Conservation (phyloP, 2,888 invertebrate species). For the Lochmaea crataegi region DNA sequence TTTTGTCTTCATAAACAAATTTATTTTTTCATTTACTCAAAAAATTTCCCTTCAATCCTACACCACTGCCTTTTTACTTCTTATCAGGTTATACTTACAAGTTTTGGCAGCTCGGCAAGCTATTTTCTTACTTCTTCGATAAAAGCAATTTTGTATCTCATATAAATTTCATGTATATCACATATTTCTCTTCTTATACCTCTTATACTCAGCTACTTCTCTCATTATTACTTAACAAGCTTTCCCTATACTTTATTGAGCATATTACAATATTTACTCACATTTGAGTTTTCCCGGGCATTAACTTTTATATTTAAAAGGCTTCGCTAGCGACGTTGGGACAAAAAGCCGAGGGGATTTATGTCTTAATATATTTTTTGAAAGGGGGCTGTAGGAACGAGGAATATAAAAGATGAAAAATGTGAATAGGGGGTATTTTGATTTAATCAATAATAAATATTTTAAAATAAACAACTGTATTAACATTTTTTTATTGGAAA, state of each 20-base stretch:
- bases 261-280: background rate
- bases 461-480: no score
- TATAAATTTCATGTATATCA: constrained; percentile 8
- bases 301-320: background rate
- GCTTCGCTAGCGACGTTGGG: background rate
- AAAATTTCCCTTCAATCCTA: no score
- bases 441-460: no score
- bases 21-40: no score
- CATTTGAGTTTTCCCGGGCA: background rate
- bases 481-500: no score
- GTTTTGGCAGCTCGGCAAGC: background rate
- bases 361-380: background rate
- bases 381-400: background rate
- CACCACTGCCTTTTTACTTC: no score
- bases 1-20: no score
- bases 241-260: background rate
- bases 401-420: background rate
- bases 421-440: background rate
- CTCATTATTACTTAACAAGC: background rate
- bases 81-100: background rate
- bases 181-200: constrained; percentile 2
- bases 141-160: constrained; percentile 19
- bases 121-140: constrained; percentile 4
- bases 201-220: background rate
- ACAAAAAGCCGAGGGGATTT: background rate